These are phyloP conservation scores for Falco biarmicus DNA, from an alignment of 2,797 vertebrate species.

Conservation along the genomic window DNA sequence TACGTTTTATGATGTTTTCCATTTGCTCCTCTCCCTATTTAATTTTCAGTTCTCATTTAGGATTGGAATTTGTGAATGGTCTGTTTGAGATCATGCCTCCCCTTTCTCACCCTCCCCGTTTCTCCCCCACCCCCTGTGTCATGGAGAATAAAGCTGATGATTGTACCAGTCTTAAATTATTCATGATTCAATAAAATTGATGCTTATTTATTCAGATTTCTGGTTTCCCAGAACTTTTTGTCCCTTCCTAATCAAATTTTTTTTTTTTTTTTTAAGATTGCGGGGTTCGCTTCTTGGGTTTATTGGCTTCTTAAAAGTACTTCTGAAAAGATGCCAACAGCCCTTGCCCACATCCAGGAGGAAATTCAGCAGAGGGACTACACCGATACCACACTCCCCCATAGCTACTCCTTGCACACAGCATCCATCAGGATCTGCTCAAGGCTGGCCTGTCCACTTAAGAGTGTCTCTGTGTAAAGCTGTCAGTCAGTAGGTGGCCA, in stretches of 20 bases:
- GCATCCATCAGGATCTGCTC: background rate
- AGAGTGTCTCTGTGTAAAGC: too few relatives aligned
- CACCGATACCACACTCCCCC: background rate
- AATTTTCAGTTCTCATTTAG: constrained; percentile 85
- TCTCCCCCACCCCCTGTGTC: constrained; percentile 48
- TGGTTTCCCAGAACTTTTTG: constrained; percentile 53
- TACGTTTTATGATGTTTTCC: constrained; percentile 86
- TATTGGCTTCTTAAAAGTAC: background rate
- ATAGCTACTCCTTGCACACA: background rate
- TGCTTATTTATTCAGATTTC: constrained; percentile 93
- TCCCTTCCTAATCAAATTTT: background rate
- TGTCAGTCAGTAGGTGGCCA: background rate
- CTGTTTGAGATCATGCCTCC: constrained; percentile 78
- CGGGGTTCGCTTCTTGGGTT: background rate
- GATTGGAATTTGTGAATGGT: constrained; percentile 80
- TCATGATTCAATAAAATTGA: constrained; percentile 97
- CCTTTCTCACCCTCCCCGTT: background rate
- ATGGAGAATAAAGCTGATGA: constrained; percentile 89
- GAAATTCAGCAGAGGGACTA: background rate
- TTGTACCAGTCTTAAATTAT: constrained; percentile 99
- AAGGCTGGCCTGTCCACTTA: background rate
- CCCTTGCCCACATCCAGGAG: background rate
- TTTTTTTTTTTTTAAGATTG: background rate
- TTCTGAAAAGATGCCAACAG: background rate
- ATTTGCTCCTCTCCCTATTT: constrained; percentile 80